phyloP scores from a whole-genome alignment of 2,797 vertebrate species.

The Ispidina lecontei region DNA sequence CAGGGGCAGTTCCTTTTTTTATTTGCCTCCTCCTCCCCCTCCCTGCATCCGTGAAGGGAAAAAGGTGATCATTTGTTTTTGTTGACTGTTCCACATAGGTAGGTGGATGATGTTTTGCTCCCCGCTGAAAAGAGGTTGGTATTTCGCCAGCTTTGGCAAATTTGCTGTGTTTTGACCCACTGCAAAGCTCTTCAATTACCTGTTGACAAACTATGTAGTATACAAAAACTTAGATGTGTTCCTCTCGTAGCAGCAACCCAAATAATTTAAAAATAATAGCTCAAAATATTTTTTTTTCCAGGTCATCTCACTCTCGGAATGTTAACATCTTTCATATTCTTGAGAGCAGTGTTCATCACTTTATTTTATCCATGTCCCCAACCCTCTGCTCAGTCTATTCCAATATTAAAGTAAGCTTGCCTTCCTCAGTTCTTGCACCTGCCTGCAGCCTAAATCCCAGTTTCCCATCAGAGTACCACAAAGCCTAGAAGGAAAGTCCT shows the following conservation, averaged over 20 bases:
- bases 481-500: not conserved
- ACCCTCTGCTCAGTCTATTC: not conserved
- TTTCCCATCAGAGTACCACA: not conserved
- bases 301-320: not conserved
- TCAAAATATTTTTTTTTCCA: not conserved
- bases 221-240: not conserved
- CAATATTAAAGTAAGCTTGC: not conserved
- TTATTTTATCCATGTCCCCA: not conserved
- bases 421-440: not conserved
- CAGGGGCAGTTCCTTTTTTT: not conserved
- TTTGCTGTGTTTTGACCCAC: not conserved
- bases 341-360: not conserved
- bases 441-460: not conserved
- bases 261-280: not conserved
- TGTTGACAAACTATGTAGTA: not conserved
- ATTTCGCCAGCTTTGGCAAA: not conserved
- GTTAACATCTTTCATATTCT: not conserved
- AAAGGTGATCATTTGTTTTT: not conserved
- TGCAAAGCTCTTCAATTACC: not conserved
- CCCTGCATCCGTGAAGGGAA: not conserved
- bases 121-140: not conserved
- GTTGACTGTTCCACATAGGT: fast-evolving
- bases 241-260: not conserved
- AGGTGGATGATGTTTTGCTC: fast-evolving
- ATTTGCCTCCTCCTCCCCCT: not conserved